Base-by-base conservation (phyloP, 2,113 vertebrate species). In the Egretta garzetta region DNA sequence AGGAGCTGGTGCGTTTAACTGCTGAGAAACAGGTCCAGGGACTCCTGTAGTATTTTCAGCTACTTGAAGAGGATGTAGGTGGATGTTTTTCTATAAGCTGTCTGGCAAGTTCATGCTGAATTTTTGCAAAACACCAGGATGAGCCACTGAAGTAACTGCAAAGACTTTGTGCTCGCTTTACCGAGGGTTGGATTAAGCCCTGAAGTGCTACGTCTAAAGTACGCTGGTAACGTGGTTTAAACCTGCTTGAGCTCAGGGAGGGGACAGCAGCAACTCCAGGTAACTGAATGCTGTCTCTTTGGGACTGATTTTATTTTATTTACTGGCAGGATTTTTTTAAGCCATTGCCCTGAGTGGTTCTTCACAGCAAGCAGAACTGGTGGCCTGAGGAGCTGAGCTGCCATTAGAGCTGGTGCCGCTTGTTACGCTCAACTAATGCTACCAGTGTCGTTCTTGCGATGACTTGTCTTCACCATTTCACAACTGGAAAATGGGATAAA, bases 171-270 rank as follows among this genome's bases (percentile, higher is more conserved):
- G 41, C 41, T n/a, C 28, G 55, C 64, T 74, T 35, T 3, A 1
- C 72, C 19, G 59, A 16, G 67, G 22, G 59, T 3, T 71, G 82
- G 33, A 1, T 50, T 18, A 6, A 73, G 58, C 56, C 79, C 62
- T 30, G 1, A 5, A 22, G 24, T 7, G 33, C 60, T 18, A 10
- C 8, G 50, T 45, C 88, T 77, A 1, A 18, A 23, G 58, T 6
- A 8, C 10, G 0, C n/a, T 12, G 30, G 9, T 4, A 9, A 7
- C 0, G 1, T 23, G n/a, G 4, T 59, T 26, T 16, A 6, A 39
- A 60, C n/a, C 5, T 33, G 19, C 43, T 10, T 15, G 12, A 49
- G 66, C 86, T 70, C 18, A 17, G 77, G 59, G 56, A 20, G 50
- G 58, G 80, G 45, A 6, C 62, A 74, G 73, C 81, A 87, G 85